phyloP scores from a whole-genome alignment of 2,888 invertebrate species.

The Pandemis corylana region DNA sequence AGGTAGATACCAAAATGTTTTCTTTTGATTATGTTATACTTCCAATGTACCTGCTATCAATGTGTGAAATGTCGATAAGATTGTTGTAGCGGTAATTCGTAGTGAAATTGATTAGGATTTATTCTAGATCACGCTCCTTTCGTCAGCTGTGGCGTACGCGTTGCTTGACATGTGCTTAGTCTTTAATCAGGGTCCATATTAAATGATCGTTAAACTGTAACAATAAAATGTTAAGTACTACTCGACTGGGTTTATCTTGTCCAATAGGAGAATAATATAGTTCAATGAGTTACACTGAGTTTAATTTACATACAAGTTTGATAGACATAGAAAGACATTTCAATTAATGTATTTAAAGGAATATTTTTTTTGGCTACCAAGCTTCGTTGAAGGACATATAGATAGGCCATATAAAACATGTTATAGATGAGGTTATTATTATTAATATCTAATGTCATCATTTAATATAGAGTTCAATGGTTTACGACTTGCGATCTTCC shows the following conservation, averaged over 20 bases:
- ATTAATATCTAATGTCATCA: not conserved
- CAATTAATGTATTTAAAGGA: too few relatives aligned
- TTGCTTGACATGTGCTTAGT: not conserved
- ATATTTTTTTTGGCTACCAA: too few relatives aligned
- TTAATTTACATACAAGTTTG: not conserved
- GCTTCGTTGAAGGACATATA: too few relatives aligned
- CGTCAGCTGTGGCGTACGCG: not conserved
- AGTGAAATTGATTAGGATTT: not conserved
- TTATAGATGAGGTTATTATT: not conserved
- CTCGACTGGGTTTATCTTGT: not conserved
- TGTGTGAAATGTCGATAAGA: not conserved
- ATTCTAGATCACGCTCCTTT: not conserved
- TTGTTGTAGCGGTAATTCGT: not conserved
- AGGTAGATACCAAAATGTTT: too few relatives aligned
- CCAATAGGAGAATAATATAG: not conserved
- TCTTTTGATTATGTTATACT: not conserved
- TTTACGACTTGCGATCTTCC: constrained; percentile 14
- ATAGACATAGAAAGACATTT: too few relatives aligned
- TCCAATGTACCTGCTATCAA: not conserved
- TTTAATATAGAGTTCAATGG: constrained; percentile 9
- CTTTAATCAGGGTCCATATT: not conserved
- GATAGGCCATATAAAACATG: not conserved
- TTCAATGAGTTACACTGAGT: not conserved
- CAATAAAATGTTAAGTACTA: not conserved
- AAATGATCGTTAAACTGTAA: not conserved